A percentile compares a stretch with the other conserved stretches of the same genome.
These are phyloP conservation scores for Masnerella sp. DNA, from an alignment of 2,888 invertebrate genomes.

Conservation along the genomic window DNA sequence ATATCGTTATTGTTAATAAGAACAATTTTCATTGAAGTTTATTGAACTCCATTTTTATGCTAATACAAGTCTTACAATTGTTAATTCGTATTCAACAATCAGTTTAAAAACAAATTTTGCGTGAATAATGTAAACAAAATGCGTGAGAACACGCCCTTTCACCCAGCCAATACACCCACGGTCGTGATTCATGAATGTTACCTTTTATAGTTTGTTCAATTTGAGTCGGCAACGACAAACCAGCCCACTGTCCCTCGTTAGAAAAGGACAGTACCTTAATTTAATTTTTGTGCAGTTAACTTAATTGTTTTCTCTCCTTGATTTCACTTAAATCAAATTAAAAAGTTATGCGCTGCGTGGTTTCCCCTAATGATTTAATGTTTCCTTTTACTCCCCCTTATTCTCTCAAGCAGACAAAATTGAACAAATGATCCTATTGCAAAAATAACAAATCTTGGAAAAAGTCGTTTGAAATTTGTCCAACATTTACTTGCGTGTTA, in stretches of 20 bases:
- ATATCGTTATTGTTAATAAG: too few relatives aligned
- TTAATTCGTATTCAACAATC: neutral
- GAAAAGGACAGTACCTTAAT: neutral
- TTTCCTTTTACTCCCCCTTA: neutral
- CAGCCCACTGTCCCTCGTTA: neutral
- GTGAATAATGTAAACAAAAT: neutral
- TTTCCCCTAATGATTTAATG: neutral
- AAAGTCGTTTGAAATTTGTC: too few relatives aligned
- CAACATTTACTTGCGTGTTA: neutral
- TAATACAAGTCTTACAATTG: too few relatives aligned
- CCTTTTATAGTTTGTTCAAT: constrained; percentile 26
- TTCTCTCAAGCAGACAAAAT: neutral
- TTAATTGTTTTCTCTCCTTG: constrained; percentile 4
- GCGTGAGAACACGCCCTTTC: constrained; percentile 15
- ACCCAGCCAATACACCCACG: constrained; percentile 20
- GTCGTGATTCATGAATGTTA: constrained; percentile 9
- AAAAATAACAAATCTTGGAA: too few relatives aligned
- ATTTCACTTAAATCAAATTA: constrained; percentile 11
- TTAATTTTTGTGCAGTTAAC: constrained; percentile 1
- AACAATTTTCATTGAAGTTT: too few relatives aligned
- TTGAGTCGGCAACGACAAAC: constrained; percentile 8
- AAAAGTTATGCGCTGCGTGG: neutral
- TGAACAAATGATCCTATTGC: too few relatives aligned
- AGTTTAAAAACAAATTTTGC: neutral
- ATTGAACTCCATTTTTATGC: too few relatives aligned